A percentile compares a stretch with the other conserved stretches of the same genome.
Evolutionary conservation across 2,113 vertebrate species (phyloP).

Genomic region (Austrofundulus limnaeus): DNA sequence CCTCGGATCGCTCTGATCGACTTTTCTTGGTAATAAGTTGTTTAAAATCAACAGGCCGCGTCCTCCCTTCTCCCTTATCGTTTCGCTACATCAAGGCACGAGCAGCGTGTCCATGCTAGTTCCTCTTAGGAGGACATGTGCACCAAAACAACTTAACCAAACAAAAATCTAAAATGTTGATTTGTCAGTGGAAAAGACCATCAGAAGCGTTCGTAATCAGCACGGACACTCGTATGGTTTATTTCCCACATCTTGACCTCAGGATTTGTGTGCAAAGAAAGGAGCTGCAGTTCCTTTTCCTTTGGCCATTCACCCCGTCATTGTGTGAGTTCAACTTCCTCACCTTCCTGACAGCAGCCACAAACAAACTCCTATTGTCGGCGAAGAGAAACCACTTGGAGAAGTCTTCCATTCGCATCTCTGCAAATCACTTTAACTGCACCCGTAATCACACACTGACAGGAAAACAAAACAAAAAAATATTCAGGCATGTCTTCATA

Average conservation of each 20-base stretch:
- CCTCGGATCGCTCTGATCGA: too few relatives aligned
- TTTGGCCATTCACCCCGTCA: conserved; percentile 9
- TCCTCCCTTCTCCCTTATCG: too few relatives aligned
- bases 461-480: background rate
- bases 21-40: too few relatives aligned
- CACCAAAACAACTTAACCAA: too few relatives aligned
- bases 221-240: background rate
- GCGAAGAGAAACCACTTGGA: conserved; percentile 24
- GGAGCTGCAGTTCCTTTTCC: background rate
- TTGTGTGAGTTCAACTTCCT: conserved; percentile 19
- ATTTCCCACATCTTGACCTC: background rate
- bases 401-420: conserved; percentile 19
- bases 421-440: conserved; percentile 19
- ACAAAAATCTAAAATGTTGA: too few relatives aligned
- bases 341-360: conserved; percentile 38
- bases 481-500: too few relatives aligned
- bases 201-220: background rate
- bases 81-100: too few relatives aligned
- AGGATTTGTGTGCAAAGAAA: conserved; percentile 9
- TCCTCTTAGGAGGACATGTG: background rate
- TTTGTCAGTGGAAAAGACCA: too few relatives aligned
- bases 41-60: too few relatives aligned
- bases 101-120: background rate
- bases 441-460: conserved; percentile 17
- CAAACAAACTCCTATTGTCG: conserved; percentile 47